Base-by-base conservation (phyloP, 2,888 invertebrate genomes). In the Glaucopsyche alexis region DNA sequence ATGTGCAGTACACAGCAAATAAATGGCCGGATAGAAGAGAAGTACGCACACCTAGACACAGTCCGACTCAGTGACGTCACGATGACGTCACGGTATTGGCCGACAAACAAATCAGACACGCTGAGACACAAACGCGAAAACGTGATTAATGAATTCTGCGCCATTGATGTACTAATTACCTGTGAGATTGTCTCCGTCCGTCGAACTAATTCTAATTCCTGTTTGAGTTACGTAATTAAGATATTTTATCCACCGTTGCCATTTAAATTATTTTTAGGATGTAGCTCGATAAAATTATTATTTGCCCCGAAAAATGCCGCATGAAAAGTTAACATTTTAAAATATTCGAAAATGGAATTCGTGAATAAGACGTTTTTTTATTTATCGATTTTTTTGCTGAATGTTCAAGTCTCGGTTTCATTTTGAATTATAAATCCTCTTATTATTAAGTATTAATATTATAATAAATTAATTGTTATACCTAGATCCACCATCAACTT, bases 1-100 rank as follows among this genome's bases (percentile, higher is more conserved):
- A 94, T 79, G 96, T 96, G 2, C 95, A 95, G 80, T 96, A 96
- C 81, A 94, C 95, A 0, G 96, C 95, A 0, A 95, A 94, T 76
- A 94, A 95, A 78, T 96, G 96, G 96, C 94, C 94, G 0, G 93
- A 93, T 66, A 91, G 90, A 71, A 80, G 91, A 42, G 93, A 91
- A 80, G 82, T 93, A 8, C 93, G 94, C 78, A 95, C 95, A 2
- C 95, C 95, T 0, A 82, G 94, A 77, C 94, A 94, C 75, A 94
- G 94, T 81, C 94, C 94, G 4, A 93, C 93, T 49, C 83, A 82
- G 77, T 82, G 74, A 78, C 75, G 55, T 69, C 14, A 29, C 11
- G 64, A 77, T 82, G 74, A 78, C 75, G 55, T 71, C n/a, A 29
- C 13, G 65, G 71, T 72, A 42, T 71, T 74, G 69, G 74, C 71